Evolutionary conservation across 2,888 invertebrate genomes (phyloP).

Genomic region (Phalera bucephala): DNA sequence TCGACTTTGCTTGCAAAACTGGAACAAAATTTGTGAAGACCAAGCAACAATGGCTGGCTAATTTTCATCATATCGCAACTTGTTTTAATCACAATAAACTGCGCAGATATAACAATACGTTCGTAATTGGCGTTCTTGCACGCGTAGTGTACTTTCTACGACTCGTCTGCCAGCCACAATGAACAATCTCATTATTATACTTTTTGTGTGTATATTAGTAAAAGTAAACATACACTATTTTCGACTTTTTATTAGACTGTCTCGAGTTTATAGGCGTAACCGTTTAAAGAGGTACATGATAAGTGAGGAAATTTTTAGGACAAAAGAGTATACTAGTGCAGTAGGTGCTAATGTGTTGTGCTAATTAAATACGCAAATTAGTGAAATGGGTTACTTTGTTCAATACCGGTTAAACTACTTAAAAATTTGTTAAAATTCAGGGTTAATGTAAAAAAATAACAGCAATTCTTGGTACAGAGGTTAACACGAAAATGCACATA

Average conservation of each 20-base stretch:
- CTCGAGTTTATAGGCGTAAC: slow-evolving; percentile 7
- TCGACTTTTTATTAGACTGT: slow-evolving; percentile 8
- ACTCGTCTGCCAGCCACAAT: slow-evolving; percentile 53
- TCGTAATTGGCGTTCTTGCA: slow-evolving; percentile 65
- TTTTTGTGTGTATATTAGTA: slow-evolving; percentile 63
- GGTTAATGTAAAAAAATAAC: no score
- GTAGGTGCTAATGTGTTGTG: neutral
- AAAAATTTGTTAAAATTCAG: no score
- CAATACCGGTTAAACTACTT: no score
- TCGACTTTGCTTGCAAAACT: slow-evolving; percentile 13
- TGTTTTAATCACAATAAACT: slow-evolving; percentile 27
- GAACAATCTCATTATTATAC: slow-evolving; percentile 62
- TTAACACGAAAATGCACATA: no score
- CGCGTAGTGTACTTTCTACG: slow-evolving; percentile 69
- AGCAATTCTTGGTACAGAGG: no score
- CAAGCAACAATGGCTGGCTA: slow-evolving; percentile 20
- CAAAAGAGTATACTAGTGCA: neutral
- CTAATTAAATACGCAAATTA: neutral
- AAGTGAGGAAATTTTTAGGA: neutral
- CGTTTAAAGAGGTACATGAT: neutral
- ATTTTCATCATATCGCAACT: slow-evolving; percentile 23
- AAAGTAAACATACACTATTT: slow-evolving; percentile 50
- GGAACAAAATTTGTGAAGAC: slow-evolving; percentile 17
- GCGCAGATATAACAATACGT: slow-evolving; percentile 50
- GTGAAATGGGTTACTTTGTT: neutral